These are phyloP conservation scores for Hetaerina titia DNA, from an alignment of 2,888 invertebrate species.

Conservation along the genomic window DNA sequence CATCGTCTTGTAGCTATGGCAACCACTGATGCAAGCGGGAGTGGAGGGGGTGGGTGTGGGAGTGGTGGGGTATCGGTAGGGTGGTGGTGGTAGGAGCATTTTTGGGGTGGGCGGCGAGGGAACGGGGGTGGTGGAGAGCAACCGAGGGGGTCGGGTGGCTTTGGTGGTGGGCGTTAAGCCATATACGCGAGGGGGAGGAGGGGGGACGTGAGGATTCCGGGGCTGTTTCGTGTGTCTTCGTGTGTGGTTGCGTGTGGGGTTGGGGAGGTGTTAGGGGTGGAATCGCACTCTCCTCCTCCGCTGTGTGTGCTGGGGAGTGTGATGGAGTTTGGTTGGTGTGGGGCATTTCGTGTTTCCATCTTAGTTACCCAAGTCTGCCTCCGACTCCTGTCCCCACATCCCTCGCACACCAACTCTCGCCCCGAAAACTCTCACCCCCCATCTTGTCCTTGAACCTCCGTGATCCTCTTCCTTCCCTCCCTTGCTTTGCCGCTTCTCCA, in stretches of 20 bases:
- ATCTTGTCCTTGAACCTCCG: background rate
- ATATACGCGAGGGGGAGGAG: background rate
- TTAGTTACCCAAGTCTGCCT: background rate
- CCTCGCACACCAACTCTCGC: background rate
- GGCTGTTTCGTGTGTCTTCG: background rate
- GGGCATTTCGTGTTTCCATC: background rate
- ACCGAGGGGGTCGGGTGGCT: background rate
- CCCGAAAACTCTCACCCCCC: background rate
- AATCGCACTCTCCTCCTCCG: background rate
- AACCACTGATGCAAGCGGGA: constrained; percentile 56
- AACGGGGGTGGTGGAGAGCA: background rate
- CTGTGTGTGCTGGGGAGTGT: background rate
- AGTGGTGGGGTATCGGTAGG: background rate
- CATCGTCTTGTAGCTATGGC: constrained; percentile 65
- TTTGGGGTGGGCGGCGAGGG: background rate
- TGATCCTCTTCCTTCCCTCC: background rate
- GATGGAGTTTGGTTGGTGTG: background rate
- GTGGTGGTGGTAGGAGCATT: background rate
- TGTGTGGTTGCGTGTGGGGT: background rate
- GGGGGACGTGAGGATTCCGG: background rate
- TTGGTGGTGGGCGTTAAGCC: background rate
- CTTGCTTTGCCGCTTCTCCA: background rate
- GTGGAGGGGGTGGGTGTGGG: background rate
- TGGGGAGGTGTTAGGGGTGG: background rate
- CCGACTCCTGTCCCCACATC: background rate